Percentiles rank a stretch among this genome's conserved stretches.
These are phyloP conservation scores for Gortyna flavago DNA, from an alignment of 2,888 invertebrate species.

Conservation along the genomic window DNA sequence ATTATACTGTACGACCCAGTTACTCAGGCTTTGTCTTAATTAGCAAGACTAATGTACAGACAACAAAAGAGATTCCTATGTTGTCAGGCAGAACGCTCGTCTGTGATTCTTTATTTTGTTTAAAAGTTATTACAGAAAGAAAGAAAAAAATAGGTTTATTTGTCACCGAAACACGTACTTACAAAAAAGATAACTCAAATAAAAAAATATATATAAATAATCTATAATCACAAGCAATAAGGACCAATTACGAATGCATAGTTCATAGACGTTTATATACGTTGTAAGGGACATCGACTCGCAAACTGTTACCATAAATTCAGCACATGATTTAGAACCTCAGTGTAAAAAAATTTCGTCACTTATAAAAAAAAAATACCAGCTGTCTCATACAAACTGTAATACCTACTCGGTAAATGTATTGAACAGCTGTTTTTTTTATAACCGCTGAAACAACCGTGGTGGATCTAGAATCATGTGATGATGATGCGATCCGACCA, in stretches of 20 bases:
- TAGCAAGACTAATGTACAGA: conserved; percentile 15
- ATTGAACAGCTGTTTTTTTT: neutral
- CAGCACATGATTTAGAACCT: neutral
- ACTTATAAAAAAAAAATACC: too few species aligned
- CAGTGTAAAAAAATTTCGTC: too few species aligned
- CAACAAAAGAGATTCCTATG: conserved; percentile 16
- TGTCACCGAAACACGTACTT: neutral
- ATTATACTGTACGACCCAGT: conserved; percentile 3
- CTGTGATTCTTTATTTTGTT: conserved; percentile 8
- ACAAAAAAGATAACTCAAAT: neutral
- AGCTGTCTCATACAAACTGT: neutral
- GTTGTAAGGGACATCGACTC: neutral
- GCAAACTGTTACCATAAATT: neutral
- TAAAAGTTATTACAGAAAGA: neutral
- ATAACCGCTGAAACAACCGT: neutral
- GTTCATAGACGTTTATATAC: neutral
- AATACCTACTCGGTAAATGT: neutral
- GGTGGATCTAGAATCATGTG: neutral
- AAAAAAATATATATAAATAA: neutral
- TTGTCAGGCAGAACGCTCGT: neutral
- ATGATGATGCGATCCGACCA: neutral
- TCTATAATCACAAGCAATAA: neutral
- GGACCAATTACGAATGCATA: neutral
- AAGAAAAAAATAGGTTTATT: neutral
- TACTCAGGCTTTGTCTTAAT: conserved; percentile 18